Conservation (phyloP, 2,797 vertebrate species). For the Chelon labrosus region DNA sequence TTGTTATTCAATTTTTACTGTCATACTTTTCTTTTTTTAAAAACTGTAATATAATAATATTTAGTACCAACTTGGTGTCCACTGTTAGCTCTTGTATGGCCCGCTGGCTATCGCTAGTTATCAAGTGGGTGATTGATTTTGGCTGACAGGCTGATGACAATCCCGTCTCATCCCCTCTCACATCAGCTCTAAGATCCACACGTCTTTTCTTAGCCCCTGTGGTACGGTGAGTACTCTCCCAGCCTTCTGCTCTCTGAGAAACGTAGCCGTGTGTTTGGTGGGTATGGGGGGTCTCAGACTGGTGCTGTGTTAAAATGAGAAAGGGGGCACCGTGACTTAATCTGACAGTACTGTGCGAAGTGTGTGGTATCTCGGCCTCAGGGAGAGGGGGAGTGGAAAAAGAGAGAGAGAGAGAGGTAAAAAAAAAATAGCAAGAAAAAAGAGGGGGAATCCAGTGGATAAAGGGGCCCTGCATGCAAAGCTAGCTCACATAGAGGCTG, state of each 20-base stretch:
- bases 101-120: slow-evolving; percentile 54
- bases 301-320: slow-evolving; percentile 78
- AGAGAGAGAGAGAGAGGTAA: slow-evolving; percentile 34
- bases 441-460: slow-evolving; percentile 73
- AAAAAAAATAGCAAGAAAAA: slow-evolving; percentile 62
- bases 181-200: slow-evolving; percentile 70
- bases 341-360: slow-evolving; percentile 83
- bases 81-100: slow-evolving; percentile 33
- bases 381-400: slow-evolving; percentile 69
- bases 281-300: slow-evolving; percentile 67
- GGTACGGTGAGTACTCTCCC: slow-evolving; percentile 73
- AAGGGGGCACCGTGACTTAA: slow-evolving; percentile 83
- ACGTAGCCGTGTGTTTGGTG: slow-evolving; percentile 56
- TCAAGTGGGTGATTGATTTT: slow-evolving; percentile 79
- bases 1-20: background rate
- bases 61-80: slow-evolving; percentile 37
- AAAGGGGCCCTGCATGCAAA: slow-evolving; percentile 79
- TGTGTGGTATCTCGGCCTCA: slow-evolving; percentile 86
- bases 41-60: slow-evolving; percentile 30
- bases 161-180: slow-evolving; percentile 71
- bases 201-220: slow-evolving; percentile 68
- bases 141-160: slow-evolving; percentile 76
- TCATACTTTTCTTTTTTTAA: slow-evolving; percentile 11
- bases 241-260: slow-evolving; percentile 53
- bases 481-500: slow-evolving; percentile 76